Evolutionary conservation across 1,140 invertebrate species (phyloP).

Genomic region (Laodelphax striatellus): DNA sequence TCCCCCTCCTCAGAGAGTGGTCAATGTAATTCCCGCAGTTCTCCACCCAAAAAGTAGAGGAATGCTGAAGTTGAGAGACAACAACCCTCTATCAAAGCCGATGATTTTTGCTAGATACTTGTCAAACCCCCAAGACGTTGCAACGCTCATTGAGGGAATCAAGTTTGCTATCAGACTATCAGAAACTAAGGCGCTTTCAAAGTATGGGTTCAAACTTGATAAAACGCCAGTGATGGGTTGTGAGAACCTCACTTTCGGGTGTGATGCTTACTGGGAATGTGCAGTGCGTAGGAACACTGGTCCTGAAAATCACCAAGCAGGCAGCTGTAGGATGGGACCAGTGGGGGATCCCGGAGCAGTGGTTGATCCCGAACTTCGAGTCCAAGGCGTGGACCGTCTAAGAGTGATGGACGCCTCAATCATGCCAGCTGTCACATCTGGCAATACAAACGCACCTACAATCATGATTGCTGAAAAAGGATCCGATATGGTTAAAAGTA

Average conservation of each 20-base stretch:
- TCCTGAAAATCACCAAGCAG: constrained; percentile 75
- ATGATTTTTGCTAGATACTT: constrained; percentile 79
- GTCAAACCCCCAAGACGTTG: constrained; percentile 59
- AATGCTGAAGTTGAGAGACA: constrained; percentile 52
- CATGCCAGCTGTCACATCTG: constrained; percentile 61
- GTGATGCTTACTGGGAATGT: constrained; percentile 71
- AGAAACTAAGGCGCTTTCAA: constrained; percentile 51
- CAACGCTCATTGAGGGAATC: constrained; percentile 57
- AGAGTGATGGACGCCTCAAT: constrained; percentile 67
- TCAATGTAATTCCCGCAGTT: constrained; percentile 53
- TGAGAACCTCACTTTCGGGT: constrained; percentile 54
- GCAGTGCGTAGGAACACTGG: constrained; percentile 59
- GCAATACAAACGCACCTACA: constrained; percentile 68
- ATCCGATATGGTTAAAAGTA: constrained; percentile 61
- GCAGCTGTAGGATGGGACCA: constrained; percentile 70
- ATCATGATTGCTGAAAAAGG: constrained; percentile 78
- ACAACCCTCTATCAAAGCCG: constrained; percentile 67
- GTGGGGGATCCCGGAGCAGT: constrained; percentile 51
- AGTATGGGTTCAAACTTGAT: constrained; percentile 58
- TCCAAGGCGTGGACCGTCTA: constrained; percentile 54
- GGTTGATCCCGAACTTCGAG: constrained; percentile 52
- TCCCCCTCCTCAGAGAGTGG: constrained; percentile 31
- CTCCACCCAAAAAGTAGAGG: constrained; percentile 74
- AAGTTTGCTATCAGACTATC: constrained; percentile 57
- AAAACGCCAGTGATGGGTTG: constrained; percentile 57